phyloP scores from a whole-genome alignment of 37 sponge, comb jelly and placozoan species.

The Petrosia ficiformis region DNA sequence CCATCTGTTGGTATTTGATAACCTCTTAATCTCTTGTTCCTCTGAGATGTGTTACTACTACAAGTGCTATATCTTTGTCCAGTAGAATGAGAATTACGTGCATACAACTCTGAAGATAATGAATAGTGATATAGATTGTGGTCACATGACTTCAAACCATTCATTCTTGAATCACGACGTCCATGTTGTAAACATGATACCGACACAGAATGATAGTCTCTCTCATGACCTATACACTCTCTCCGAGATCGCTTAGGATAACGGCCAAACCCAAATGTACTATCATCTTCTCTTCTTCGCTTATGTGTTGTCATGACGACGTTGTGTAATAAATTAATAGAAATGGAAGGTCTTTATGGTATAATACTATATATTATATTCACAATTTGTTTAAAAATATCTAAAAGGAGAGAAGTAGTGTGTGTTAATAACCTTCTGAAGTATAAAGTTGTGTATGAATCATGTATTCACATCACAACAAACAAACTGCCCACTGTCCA shows the following conservation, averaged over 20 bases:
- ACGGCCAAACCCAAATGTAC: constrained; percentile 1
- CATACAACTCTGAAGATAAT: constrained; percentile 5
- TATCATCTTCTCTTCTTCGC: constrained; percentile 1
- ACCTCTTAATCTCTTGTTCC: too few relatives aligned
- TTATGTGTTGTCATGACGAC: neutral
- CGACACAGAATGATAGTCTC: neutral
- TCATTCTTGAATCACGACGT: neutral
- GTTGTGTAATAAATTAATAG: too few relatives aligned
- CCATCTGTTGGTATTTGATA: too few relatives aligned
- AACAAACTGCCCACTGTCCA: too few relatives aligned
- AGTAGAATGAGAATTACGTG: neutral
- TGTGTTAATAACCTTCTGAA: too few relatives aligned
- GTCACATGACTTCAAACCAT: neutral
- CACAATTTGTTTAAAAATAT: too few relatives aligned
- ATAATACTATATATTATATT: too few relatives aligned
- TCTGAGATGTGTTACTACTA: neutral
- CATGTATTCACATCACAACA: too few relatives aligned
- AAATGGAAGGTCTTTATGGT: too few relatives aligned
- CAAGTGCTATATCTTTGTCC: neutral
- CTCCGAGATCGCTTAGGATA: neutral
- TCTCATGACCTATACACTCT: neutral
- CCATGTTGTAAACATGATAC: neutral
- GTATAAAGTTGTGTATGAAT: too few relatives aligned
- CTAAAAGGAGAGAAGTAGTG: too few relatives aligned
- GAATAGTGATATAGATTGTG: constrained; percentile 1